phyloP scores from a whole-genome alignment of 2,888 invertebrate genomes.

The Metalampra italica region DNA sequence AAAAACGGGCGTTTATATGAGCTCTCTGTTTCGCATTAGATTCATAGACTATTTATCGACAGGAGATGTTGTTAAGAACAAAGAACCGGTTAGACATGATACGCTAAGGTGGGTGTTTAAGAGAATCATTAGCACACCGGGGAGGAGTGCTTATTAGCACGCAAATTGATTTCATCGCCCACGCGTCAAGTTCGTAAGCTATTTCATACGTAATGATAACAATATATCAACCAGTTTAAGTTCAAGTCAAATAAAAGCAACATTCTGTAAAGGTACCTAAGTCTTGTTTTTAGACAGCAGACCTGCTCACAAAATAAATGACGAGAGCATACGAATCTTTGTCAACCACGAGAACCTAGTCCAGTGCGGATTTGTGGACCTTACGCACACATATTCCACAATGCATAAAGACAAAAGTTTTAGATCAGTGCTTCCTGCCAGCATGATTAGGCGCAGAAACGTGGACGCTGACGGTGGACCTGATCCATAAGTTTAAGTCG shows the following conservation, averaged over 20 bases:
- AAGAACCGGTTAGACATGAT: conserved; percentile 24
- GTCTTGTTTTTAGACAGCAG: no score
- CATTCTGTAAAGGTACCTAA: no score
- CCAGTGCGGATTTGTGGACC: no score
- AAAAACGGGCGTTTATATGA: conserved; percentile 31
- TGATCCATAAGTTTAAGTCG: no score
- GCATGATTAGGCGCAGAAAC: no score
- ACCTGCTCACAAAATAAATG: no score
- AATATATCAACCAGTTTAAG: neutral
- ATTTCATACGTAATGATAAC: neutral
- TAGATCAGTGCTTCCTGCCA: no score
- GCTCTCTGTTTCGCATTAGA: conserved; percentile 39
- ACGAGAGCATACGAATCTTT: no score
- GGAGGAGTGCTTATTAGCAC: conserved; percentile 46
- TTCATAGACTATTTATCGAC: conserved; percentile 37
- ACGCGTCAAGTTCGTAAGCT: conserved; percentile 16
- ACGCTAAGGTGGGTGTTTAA: conserved; percentile 26
- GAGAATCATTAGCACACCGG: conserved; percentile 47
- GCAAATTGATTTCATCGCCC: conserved; percentile 59
- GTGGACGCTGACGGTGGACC: no score
- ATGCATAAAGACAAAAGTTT: no score
- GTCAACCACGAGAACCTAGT: no score
- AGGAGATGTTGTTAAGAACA: conserved; percentile 25
- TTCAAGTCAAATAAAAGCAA: neutral
- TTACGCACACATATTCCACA: no score